Evolutionary conservation across 2,113 vertebrate species (phyloP).

Genomic region (Corynorhinus townsendii): DNA sequence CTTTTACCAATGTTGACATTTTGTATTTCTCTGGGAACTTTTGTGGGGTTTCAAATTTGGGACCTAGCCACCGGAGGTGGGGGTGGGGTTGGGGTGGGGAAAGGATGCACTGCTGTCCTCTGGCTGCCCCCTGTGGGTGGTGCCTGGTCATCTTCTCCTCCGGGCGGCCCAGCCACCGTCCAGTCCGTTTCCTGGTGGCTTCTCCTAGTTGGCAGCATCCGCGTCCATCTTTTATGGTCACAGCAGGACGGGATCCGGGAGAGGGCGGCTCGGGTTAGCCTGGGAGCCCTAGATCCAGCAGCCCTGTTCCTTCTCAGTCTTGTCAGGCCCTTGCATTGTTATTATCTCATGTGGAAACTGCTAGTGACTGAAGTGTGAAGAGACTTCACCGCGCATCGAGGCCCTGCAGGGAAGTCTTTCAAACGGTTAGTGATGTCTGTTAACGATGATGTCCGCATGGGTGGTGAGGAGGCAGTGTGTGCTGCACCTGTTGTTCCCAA

Average conservation of each 20-base stretch:
- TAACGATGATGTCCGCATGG: neutral
- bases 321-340: no score
- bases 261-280: fast-evolving
- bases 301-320: fast-evolving
- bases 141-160: fast-evolving
- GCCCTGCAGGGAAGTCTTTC: neutral
- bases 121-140: fast-evolving
- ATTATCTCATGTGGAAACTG: neutral
- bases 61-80: fast-evolving
- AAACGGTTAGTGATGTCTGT: neutral
- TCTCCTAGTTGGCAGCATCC: neutral
- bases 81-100: neutral
- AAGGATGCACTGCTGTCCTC: fast-evolving
- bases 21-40: neutral
- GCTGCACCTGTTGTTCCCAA: neutral
- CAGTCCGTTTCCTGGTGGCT: fast-evolving
- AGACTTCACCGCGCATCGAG: fast-evolving
- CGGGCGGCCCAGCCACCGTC: fast-evolving
- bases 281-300: fast-evolving
- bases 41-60: neutral
- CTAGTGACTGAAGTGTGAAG: neutral
- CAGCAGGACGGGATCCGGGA: neutral
- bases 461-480: fast-evolving
- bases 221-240: fast-evolving
- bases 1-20: neutral